Base-by-base conservation (phyloP, 1,140 invertebrate species). In the Sycobia sp. region DNA sequence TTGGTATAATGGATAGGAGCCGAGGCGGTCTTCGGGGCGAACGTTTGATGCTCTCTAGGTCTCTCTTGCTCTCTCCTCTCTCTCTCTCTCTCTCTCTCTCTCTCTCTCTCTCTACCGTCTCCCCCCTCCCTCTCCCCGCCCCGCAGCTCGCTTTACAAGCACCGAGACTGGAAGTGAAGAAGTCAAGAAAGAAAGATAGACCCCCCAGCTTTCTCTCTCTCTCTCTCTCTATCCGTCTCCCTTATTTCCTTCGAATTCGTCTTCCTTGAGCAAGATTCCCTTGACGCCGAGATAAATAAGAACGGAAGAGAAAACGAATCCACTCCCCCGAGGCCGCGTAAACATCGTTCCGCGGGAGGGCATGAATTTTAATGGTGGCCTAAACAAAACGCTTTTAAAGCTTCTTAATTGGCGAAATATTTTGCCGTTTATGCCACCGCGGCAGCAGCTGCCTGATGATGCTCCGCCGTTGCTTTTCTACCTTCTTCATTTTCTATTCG, bases 1-100 rank as follows among this genome's bases (percentile, higher is more conserved):
- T 39, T 54, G 69, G 65, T 53, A 76, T 74, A 77, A 77, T 75
- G 72, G 69, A 76, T 76, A n/a, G 54, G 68, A 50, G 66, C 64
- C 43, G 59, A 49, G 66, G 66, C n/a, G n/a, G n/a, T n/a, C 65
- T 63, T 62, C 29, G 18, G 55, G 1, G 43, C n/a, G 22, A 16
- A 49, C 53, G 39, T 51, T 56, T 38, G n/a, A n/a, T 32, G 29
- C 29, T 32, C 29, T 4, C 29, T 4, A 32, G 29, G n/a, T 39
- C n/a, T 16, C 38, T 39, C n/a, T 39, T 39, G 9, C 36, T 39
- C 14, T n/a, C 14, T 9, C 9, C 18, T 39, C 14, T 39, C 14
- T 39, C 36, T 39, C 14, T 4, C 14, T 39, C 36, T n/a, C 36
- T 32, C 29, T 11, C 29, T 39, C 4, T n/a, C 7, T n/a, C 36